These are phyloP conservation scores for Ladona fulva DNA, from an alignment of 1,140 invertebrate genomes.

Conservation along the genomic window DNA sequence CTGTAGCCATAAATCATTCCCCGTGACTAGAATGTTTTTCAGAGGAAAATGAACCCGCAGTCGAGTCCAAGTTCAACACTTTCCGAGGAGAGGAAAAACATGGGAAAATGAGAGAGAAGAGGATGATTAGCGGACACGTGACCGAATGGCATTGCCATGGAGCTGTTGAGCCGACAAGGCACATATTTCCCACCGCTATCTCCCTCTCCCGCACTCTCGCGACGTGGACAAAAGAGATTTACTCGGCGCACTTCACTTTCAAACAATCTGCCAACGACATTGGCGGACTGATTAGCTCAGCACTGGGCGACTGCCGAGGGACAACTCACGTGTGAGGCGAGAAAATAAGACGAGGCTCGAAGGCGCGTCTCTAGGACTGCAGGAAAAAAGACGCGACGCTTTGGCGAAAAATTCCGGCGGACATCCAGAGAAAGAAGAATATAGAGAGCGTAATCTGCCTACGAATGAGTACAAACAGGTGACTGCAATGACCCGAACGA, in stretches of 20 bases:
- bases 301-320: neutral
- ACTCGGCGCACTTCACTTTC: neutral
- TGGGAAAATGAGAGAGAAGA: too few species aligned
- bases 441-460: too few species aligned
- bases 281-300: neutral
- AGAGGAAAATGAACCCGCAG: too few species aligned
- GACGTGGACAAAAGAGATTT: conserved; percentile 4
- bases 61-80: too few species aligned
- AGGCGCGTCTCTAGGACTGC: neutral
- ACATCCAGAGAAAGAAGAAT: too few species aligned
- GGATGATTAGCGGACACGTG: neutral
- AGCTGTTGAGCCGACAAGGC: neutral
- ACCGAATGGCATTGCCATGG: neutral
- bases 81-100: too few species aligned
- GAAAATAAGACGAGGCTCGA: neutral
- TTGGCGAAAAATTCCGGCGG: too few species aligned
- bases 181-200: neutral
- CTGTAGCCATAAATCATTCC: too few species aligned
- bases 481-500: too few species aligned
- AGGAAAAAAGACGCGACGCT: too few species aligned
- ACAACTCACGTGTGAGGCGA: neutral
- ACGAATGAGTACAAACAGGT: too few species aligned
- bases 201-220: neutral
- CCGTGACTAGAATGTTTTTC: too few species aligned
- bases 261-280: neutral